phyloP scores from a whole-genome alignment of 2,113 vertebrate genomes.

The Trematocara zebra region DNA sequence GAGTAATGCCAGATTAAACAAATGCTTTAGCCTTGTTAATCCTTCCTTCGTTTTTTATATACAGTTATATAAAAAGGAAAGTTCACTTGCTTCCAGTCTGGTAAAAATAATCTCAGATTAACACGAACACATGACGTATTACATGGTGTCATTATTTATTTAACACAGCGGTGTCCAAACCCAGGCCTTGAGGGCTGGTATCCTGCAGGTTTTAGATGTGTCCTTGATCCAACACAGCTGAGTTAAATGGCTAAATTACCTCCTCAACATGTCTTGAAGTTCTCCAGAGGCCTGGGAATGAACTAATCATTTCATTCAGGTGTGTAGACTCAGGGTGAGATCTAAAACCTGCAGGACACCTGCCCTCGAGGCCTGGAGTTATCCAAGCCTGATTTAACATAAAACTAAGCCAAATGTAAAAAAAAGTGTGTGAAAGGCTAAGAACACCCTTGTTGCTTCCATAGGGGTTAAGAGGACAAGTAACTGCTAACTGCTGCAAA shows the following conservation, averaged over 20 bases:
- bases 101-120: neutral
- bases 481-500: neutral
- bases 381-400: neutral
- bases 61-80: neutral
- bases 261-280: neutral
- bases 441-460: neutral
- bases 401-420: neutral
- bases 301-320: neutral
- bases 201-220: neutral
- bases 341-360: neutral
- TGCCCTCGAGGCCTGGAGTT: neutral
- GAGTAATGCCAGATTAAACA: neutral
- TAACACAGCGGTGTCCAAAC: neutral
- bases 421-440: neutral
- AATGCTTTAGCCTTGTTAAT: neutral
- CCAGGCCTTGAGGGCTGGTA: neutral
- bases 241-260: neutral
- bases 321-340: neutral
- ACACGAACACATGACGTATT: neutral
- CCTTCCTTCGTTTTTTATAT: neutral
- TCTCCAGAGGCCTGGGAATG: neutral
- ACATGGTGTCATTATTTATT: neutral
- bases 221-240: neutral
- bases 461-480: neutral
- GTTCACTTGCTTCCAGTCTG: neutral